A percentile compares a stretch with the other conserved stretches of the same genome.
Evolutionary conservation across 1,140 invertebrate species (phyloP).

Genomic region (Hyles euphorbiae): DNA sequence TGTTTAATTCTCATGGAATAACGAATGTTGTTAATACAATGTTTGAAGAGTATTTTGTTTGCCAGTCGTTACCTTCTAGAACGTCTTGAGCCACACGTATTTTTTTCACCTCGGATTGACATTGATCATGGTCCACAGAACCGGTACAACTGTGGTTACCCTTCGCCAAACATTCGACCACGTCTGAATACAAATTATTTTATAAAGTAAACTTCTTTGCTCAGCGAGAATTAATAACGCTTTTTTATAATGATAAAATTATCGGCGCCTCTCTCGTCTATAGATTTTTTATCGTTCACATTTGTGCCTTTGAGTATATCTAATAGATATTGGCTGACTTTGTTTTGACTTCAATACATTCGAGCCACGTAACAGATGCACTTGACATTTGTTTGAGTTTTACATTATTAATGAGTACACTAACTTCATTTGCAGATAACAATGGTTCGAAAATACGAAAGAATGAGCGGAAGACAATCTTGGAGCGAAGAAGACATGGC

Average conservation of each 20-base stretch:
- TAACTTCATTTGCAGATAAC: constrained; percentile 43
- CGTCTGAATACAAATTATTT: constrained; percentile 25
- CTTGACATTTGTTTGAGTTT: too few relatives aligned
- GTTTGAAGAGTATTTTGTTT: constrained; percentile 15
- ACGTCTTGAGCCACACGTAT: constrained; percentile 42
- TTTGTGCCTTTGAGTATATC: not conserved
- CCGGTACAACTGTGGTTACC: constrained; percentile 64
- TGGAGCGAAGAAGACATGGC: constrained; percentile 73
- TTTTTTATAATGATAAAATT: too few relatives aligned
- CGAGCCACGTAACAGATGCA: not conserved
- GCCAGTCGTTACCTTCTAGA: constrained; percentile 42
- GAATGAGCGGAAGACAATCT: constrained; percentile 70
- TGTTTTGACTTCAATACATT: constrained; percentile 2
- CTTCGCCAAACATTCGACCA: constrained; percentile 54
- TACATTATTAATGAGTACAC: too few relatives aligned
- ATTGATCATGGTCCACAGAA: constrained; percentile 62
- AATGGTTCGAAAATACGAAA: constrained; percentile 73
- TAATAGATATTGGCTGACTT: constrained; percentile 3
- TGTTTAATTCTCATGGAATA: too few relatives aligned
- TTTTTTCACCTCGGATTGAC: constrained; percentile 60
- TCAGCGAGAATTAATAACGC: too few relatives aligned
- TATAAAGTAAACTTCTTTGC: constrained; percentile 22
- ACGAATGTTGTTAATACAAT: not conserved
- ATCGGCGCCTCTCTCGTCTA: too few relatives aligned
- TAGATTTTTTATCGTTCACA: too few relatives aligned